A percentile compares a stretch with the other conserved stretches of the same genome.
Conservation (phyloP, 2,797 vertebrate genomes). For the Sebastiscus tertius region DNA sequence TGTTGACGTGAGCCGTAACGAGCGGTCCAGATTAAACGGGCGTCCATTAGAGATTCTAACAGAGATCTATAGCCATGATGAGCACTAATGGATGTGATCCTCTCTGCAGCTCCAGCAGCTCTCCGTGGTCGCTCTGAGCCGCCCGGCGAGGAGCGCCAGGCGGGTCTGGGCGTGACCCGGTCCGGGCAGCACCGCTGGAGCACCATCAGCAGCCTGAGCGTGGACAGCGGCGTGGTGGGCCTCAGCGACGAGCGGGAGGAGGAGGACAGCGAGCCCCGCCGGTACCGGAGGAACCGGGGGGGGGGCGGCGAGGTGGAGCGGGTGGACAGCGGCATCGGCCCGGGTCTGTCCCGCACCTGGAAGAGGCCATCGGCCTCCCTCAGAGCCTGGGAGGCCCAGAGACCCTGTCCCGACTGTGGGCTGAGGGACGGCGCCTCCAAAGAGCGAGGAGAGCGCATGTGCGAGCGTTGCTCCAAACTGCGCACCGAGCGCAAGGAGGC, state of each 20-base stretch:
- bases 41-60: neutral
- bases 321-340: constrained; percentile 90
- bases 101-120: constrained; percentile 70
- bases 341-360: constrained; percentile 87
- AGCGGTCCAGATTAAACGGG: constrained; percentile 16
- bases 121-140: constrained; percentile 81
- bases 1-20: constrained; percentile 12
- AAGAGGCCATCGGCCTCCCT: constrained; percentile 84
- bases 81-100: constrained; percentile 19
- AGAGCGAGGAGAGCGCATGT: constrained; percentile 85
- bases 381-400: constrained; percentile 88
- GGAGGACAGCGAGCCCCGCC: constrained; percentile 75
- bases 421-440: constrained; percentile 78
- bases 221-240: constrained; percentile 91
- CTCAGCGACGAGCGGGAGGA: constrained; percentile 87
- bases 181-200: constrained; percentile 90
- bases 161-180: constrained; percentile 70
- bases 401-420: constrained; percentile 89
- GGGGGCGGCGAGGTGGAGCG: constrained; percentile 84
- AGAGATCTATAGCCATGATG: constrained; percentile 11
- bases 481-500: constrained; percentile 92
- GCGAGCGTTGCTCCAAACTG: constrained; percentile 88
- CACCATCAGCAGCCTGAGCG: constrained; percentile 92
- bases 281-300: constrained; percentile 49
- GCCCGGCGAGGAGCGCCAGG: constrained; percentile 75